These are phyloP conservation scores for Alauda arvensis DNA, from an alignment of 2,797 vertebrate genomes.

Conservation along the genomic window DNA sequence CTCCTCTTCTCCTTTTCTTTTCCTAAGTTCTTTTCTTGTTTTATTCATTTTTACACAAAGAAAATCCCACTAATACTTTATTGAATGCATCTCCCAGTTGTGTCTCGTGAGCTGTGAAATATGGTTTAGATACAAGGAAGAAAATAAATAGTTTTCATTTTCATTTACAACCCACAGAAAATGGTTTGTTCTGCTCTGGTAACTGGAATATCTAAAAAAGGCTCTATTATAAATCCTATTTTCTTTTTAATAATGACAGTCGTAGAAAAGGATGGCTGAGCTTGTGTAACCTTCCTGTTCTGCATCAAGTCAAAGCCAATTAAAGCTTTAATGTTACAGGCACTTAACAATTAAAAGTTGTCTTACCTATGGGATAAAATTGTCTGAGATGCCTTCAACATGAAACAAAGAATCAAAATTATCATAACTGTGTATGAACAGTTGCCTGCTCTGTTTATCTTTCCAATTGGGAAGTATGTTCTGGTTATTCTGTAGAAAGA, in stretches of 20 bases:
- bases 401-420: conserved; percentile 9
- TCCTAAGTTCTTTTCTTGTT: not conserved
- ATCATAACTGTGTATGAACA: not conserved
- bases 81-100: not conserved
- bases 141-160: conserved; percentile 65
- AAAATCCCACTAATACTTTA: conserved; percentile 6
- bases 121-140: conserved; percentile 40
- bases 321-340: conserved; percentile 9
- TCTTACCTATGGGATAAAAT: conserved; percentile 16
- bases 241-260: conserved; percentile 42
- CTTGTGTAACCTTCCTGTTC: not conserved
- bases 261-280: conserved; percentile 1
- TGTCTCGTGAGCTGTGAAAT: conserved; percentile 51
- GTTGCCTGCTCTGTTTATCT: not conserved
- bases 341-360: conserved; percentile 14
- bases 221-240: conserved; percentile 15
- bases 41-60: not conserved
- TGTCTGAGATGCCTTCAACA: not conserved
- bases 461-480: not conserved
- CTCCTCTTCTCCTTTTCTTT: not conserved
- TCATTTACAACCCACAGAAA: conserved; percentile 42
- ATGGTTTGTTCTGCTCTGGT: conserved; percentile 45
- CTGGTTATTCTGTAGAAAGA: not conserved
- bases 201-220: conserved; percentile 43
- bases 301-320: conserved; percentile 14